These are phyloP conservation scores for Nylanderia fulva DNA, from an alignment of 1,140 invertebrate genomes.

Conservation along the genomic window DNA sequence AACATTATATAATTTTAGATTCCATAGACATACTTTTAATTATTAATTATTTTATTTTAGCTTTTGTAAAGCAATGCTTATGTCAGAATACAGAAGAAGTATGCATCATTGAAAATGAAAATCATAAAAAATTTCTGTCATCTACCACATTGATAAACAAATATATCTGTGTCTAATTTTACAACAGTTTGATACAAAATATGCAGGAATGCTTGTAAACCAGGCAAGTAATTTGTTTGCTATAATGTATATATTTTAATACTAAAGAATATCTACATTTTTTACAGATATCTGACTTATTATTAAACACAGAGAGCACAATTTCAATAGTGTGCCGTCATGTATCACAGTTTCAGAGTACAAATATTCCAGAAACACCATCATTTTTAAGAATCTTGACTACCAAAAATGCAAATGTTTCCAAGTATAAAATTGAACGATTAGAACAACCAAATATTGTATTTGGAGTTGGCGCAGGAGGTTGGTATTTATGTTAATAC, in stretches of 20 bases:
- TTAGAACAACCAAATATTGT: slow-evolving; percentile 83
- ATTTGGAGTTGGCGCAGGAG: slow-evolving; percentile 81
- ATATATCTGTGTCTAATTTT: slow-evolving; percentile 77
- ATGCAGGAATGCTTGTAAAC: slow-evolving; percentile 76
- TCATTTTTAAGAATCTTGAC: slow-evolving; percentile 78
- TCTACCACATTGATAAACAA: slow-evolving; percentile 75
- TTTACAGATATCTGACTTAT: slow-evolving; percentile 78
- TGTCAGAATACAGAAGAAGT: slow-evolving; percentile 70
- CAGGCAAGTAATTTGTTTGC: slow-evolving; percentile 68
- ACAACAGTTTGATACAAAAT: slow-evolving; percentile 74
- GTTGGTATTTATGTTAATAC: slow-evolving; percentile 71
- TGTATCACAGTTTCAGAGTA: slow-evolving; percentile 77
- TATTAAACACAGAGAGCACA: slow-evolving; percentile 73
- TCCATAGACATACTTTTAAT: slow-evolving; percentile 3
- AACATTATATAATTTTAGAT: slow-evolving; percentile 23
- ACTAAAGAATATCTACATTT: slow-evolving; percentile 6
- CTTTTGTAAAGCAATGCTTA: slow-evolving; percentile 68
- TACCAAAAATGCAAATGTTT: slow-evolving; percentile 70
- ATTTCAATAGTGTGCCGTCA: slow-evolving; percentile 77
- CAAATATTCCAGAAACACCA: slow-evolving; percentile 63
- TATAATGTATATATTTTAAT: slow-evolving; percentile 23
- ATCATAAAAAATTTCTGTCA: slow-evolving; percentile 71
- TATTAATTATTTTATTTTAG: slow-evolving; percentile 66
- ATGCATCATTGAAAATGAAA: slow-evolving; percentile 74
- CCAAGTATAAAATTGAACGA: slow-evolving; percentile 58